phyloP scores from a whole-genome alignment of 2,113 vertebrate species.

The Rhea pennata region DNA sequence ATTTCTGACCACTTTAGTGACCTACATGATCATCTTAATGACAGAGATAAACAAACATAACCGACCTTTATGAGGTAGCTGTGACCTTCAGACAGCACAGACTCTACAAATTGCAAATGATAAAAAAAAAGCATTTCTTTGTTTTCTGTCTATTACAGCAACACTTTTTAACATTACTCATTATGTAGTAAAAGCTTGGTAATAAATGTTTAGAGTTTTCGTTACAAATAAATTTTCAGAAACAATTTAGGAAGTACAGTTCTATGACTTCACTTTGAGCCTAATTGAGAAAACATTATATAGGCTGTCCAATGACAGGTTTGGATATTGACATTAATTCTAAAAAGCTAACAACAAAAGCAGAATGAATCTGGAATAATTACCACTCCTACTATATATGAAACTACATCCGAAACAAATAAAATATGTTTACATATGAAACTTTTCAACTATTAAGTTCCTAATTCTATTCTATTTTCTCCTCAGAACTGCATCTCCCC shows the following conservation, averaged over 20 bases:
- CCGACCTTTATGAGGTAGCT: not conserved
- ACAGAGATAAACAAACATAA: not conserved
- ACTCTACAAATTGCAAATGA: not conserved
- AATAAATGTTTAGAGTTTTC: not conserved
- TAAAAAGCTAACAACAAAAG: not conserved
- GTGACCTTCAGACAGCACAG: not conserved
- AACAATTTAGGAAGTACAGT: not conserved
- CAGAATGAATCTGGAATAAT: not conserved
- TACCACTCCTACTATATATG: not conserved
- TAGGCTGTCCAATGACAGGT: not conserved
- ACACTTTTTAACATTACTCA: not conserved
- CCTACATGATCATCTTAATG: not conserved
- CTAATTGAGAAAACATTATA: not conserved
- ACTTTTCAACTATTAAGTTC: constrained; percentile 17
- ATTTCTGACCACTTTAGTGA: not conserved
- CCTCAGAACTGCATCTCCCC: not conserved
- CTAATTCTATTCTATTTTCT: not conserved
- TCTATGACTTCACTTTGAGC: not conserved
- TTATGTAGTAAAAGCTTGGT: not conserved
- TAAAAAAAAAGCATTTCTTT: not conserved
- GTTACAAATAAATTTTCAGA: not conserved
- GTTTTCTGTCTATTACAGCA: not conserved
- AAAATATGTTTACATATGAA: not conserved
- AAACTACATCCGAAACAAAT: too few species aligned
- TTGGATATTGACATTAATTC: not conserved